These are phyloP conservation scores for Paradoxurus hermaphroditus DNA, from an alignment of 2,113 vertebrate species.

Conservation along the genomic window DNA sequence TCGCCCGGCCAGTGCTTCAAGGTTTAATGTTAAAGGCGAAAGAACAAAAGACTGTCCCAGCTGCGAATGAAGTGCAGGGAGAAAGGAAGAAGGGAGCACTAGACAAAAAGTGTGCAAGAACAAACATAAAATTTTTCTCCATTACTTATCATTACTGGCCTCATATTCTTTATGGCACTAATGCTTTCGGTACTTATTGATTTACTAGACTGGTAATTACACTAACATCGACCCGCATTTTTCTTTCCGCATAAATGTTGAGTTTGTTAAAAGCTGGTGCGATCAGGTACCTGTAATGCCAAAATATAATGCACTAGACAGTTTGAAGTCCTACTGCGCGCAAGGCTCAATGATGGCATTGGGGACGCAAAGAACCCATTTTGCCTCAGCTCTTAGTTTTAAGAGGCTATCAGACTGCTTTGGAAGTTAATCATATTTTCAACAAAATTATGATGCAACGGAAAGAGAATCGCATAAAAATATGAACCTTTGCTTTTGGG, in stretches of 20 bases:
- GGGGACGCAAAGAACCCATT: background rate
- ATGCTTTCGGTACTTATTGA: constrained; percentile 66
- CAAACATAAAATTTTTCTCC: constrained; percentile 30
- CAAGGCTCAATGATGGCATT: background rate
- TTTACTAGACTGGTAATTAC: constrained; percentile 68
- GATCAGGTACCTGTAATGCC: background rate
- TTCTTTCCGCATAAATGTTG: constrained; percentile 40
- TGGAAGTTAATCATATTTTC: background rate
- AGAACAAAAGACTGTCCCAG: background rate
- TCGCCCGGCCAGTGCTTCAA: constrained; percentile 9
- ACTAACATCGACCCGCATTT: constrained; percentile 44
- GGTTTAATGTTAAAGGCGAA: background rate
- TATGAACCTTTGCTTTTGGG: background rate
- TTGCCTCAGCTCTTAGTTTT: background rate
- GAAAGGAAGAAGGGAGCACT: background rate
- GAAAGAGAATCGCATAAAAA: background rate
- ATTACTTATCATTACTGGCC: constrained; percentile 39
- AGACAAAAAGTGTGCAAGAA: constrained; percentile 10
- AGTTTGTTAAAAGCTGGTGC: constrained; percentile 39
- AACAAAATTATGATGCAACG: background rate
- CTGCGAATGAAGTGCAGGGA: background rate
- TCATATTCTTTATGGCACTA: constrained; percentile 45
- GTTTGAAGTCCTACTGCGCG: background rate
- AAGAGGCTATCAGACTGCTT: background rate
- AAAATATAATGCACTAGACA: background rate